These are phyloP conservation scores for Calephelis perditalis DNA, from an alignment of 2,888 invertebrate species.

Conservation along the genomic window DNA sequence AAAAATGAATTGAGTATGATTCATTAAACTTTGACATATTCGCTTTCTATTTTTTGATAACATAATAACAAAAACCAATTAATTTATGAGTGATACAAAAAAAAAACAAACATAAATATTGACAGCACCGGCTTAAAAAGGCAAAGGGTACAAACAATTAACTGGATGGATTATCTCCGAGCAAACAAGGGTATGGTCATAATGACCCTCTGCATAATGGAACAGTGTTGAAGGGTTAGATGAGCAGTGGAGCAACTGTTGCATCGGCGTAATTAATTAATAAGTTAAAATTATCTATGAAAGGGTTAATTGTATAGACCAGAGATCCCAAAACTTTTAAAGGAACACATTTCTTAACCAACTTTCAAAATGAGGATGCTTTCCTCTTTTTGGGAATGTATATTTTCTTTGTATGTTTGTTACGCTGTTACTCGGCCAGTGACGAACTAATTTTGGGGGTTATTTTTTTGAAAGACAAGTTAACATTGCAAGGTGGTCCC, in stretches of 20 bases:
- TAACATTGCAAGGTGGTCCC: too few relatives aligned
- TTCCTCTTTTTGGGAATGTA: background rate
- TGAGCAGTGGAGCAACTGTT: background rate
- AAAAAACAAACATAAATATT: conserved; percentile 2
- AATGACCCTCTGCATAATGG: background rate
- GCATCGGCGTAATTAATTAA: background rate
- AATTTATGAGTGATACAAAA: background rate
- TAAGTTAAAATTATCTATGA: background rate
- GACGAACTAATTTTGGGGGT: background rate
- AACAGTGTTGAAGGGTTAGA: background rate
- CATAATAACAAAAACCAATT: background rate
- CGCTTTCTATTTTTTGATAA: too few relatives aligned
- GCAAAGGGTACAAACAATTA: conserved; percentile 4
- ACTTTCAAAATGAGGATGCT: too few relatives aligned
- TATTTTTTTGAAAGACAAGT: background rate
- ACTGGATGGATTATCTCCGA: conserved; percentile 1
- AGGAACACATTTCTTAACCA: background rate
- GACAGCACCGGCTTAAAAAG: background rate
- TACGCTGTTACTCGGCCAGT: background rate
- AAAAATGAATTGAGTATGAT: too few relatives aligned
- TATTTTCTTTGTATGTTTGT: too few relatives aligned
- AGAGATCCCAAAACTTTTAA: background rate
- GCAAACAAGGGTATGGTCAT: background rate
- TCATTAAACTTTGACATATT: too few relatives aligned
- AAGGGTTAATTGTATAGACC: background rate